Evolutionary conservation across 2,113 vertebrate genomes (phyloP), one percentile per base, ranked within the genome.

Genomic region (Nyctereutes procyonoides): DNA sequence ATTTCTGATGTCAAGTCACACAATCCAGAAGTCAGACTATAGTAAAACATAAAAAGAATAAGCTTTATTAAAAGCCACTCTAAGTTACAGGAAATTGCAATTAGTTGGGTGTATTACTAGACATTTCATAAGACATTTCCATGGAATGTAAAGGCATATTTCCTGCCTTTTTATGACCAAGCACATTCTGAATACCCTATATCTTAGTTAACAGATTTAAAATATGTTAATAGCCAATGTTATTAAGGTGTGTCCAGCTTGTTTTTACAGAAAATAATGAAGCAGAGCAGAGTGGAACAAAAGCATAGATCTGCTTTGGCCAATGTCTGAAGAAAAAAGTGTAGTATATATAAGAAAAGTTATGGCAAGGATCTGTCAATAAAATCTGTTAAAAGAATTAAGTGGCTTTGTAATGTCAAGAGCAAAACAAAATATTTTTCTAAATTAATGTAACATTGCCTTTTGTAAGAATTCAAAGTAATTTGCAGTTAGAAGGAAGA

Each of bases 11-110:
- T 97, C 92, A 81, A 92, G 92, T 92, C 89, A 95, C 74, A 92
- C 83, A 97, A 97, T 95, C 93, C 90, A 97, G 76, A 96, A 98
- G 79, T 92, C 74, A 96, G 55, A 67, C 67, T 90, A 79, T 74
- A 90, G 58, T 81, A 86, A 96, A 95, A 90, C 88, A 96, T 96
- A 69, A 98, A 96, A 97, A 95, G 90, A 95, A 90, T 88, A 97
- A 88, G 65, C 48, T 96, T 96, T 97, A 97, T 97, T 95, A 97
- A 98, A 97, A 97, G 85, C 80, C 56, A 85, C 86, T 96, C 88
- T 73, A 93, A 94, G 94, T 96, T 95, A 97, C 96, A 97, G 97
- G 97, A 97, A 98, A 97, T 97, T 96, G 96, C 90, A 97, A 95
- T 97, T 98, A 98, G 71, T 82, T 0, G 71, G 58, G 51, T 88